phyloP scores from a whole-genome alignment of 2,888 invertebrate genomes.

The Cheiracanthium punctorium region DNA sequence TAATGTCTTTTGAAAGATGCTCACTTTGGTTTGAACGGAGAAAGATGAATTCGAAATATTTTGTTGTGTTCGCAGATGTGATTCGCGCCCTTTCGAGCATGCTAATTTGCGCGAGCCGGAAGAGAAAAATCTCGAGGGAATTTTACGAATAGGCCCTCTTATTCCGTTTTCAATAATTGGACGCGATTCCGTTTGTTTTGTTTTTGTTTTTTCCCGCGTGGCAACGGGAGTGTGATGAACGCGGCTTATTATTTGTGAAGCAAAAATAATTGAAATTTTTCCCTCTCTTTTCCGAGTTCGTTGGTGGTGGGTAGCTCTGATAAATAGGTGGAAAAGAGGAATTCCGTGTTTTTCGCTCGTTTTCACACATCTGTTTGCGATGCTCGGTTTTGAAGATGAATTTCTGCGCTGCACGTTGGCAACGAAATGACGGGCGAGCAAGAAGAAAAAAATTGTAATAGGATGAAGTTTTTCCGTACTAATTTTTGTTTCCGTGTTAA shows the following conservation, averaged over 20 bases:
- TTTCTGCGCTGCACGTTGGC: neutral
- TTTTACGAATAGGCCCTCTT: neutral
- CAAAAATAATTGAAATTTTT: conserved; percentile 50
- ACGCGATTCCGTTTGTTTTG: neutral
- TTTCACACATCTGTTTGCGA: conserved; percentile 18
- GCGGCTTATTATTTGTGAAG: conserved; percentile 20
- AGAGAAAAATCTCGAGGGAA: conserved; percentile 19
- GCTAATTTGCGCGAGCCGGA: conserved; percentile 10
- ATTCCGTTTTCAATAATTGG: conserved; percentile 5
- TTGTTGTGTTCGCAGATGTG: neutral
- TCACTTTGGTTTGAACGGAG: conserved; percentile 1
- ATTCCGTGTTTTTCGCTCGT: conserved; percentile 40
- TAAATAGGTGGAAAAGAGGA: conserved; percentile 21
- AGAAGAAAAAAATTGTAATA: too few species aligned
- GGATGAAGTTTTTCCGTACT: too few species aligned
- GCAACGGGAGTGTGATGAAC: neutral
- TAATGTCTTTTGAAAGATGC: conserved; percentile 41
- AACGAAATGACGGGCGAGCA: neutral
- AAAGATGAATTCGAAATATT: conserved; percentile 19
- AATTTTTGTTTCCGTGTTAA: too few species aligned
- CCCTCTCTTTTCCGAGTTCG: too few species aligned
- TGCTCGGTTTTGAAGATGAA: neutral
- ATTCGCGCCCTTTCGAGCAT: neutral
- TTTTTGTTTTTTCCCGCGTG: neutral
- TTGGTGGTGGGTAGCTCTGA: conserved; percentile 31